Evolutionary conservation across 2,888 invertebrate species (phyloP), one percentile per base, ranked within the genome.

Genomic region (Scelioninae gen. 1): DNA sequence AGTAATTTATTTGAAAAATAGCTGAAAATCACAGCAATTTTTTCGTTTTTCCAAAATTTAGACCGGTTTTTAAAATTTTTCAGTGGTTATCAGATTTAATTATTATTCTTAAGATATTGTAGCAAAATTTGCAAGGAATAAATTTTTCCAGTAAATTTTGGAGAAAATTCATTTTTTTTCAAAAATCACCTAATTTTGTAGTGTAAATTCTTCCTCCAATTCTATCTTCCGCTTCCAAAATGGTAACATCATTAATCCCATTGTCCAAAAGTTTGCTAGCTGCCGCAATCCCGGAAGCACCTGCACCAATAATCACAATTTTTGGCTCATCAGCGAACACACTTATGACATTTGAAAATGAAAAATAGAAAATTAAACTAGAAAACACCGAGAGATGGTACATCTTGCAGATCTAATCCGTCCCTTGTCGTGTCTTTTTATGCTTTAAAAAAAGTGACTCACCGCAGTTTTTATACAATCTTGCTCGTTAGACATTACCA

Each of bases 301-400:
- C 94, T 31, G 94, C 94, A 43, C 94, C 95, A 60, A 95, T 89
- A 51, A 95, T 93, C 23, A 94, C 86, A 32, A 94, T 92, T 88
- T 86, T 77, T 0, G 80, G 72, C 6, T 47, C 62, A 51, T 81
- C 53, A 34, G 31, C 63, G n/a, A n/a, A n/a, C n/a, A n/a, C n/a
- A n/a, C n/a, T n/a, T n/a, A n/a, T n/a, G n/a, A n/a, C 13, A n/a
- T 13, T 62, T 11, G 40, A 60, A 16, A 74, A 13, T 8, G n/a
- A n/a, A 53, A 51, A 16, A 38, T 34, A 5, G 23, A 49, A 0
- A 49, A 5, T 6, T 34, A 49, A 47, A 47, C 31, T 11, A n/a
- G n/a, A n/a, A n/a, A 9, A 13, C 13, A 38, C n/a, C 10, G 34
- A 0, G 5, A 7, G 47, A 23, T 9, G 9, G 29, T 7, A 10